Evolutionary conservation across 37 sponge, comb jelly and placozoan genomes (phyloP), one percentile per base, ranked within the genome.

Genomic region (Eunapius fragilis): DNA sequence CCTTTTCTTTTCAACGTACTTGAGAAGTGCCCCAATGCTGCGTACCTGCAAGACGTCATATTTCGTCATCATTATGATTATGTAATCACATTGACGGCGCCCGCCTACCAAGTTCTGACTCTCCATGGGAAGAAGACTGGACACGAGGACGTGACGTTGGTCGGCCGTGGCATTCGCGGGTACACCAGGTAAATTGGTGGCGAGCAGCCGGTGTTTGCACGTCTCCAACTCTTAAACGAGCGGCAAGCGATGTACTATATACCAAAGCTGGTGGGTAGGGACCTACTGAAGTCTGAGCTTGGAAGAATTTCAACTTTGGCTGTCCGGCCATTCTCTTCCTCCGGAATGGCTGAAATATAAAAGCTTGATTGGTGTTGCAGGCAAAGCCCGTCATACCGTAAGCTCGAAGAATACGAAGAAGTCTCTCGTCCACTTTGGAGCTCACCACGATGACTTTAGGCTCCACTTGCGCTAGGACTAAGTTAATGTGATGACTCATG

Each of bases 1-100:
- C 45, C 96, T 77, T 37, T 95, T 91, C 91, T 95, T 95, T 25
- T 97, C 99, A 48, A 99, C 69, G 81, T 89, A 97, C 87, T 94
- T 89, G 75, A 97, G 76, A 33, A 99, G 84, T 0, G 94, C 98
- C 5, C 99, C 99, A 25, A 89, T 25, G 76, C 89, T 81, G 28
- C 91, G 70, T 23, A 94, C 84, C 89, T 89, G 74, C 25, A 6
- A 2, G 2, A 35, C 78, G 27, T 38, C 73, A 72, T 3, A 69
- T 70, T 67, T 69, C 27, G 71, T 36, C 31, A 23, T 3, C 27
- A 81, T 45, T 70, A 81, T 38, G 11, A 48, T 58, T 23, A 68
- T 47, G 25, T 34, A 11, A 17, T 25, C 71, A 69, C 72, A 70
- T 31, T 24, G 26, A 0, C 74, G n/a, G 12, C 84, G 19, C 49